phyloP scores from a whole-genome alignment of 2,113 vertebrate genomes.

The Campylorhamphus procurvoides region DNA sequence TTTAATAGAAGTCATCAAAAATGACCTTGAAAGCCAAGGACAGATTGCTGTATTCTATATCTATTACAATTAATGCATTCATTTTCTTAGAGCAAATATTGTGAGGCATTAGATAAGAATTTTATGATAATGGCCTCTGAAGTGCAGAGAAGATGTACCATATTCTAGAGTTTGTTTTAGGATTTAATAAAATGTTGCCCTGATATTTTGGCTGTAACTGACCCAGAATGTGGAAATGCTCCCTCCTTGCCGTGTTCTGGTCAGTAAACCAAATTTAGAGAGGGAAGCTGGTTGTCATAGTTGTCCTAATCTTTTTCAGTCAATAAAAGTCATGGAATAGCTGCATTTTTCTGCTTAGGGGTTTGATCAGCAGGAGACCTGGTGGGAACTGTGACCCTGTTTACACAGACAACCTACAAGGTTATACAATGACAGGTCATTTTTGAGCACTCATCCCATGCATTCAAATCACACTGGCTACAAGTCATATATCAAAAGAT shows the following conservation, averaged over 20 bases:
- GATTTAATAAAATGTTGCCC: neutral
- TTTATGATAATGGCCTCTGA: neutral
- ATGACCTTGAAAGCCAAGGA: conserved; percentile 8
- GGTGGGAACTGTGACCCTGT: fast-evolving
- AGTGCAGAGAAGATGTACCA: neutral
- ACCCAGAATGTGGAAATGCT: neutral
- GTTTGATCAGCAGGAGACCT: neutral
- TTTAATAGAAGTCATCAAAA: conserved; percentile 1
- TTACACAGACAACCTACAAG: neutral
- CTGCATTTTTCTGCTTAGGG: neutral
- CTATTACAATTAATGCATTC: neutral
- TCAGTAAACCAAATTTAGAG: neutral
- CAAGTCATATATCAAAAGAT: neutral
- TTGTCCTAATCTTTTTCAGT: neutral
- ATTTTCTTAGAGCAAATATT: conserved; percentile 20
- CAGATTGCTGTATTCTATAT: neutral
- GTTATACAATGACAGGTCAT: neutral
- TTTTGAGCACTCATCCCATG: neutral
- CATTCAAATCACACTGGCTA: neutral
- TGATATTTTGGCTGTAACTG: neutral
- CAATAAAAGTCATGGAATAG: neutral
- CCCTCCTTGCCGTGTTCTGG: neutral
- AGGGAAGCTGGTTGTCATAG: neutral
- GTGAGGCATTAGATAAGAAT: neutral
- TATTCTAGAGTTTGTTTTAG: neutral